Base-by-base conservation (phyloP, 2,113 vertebrate species). In the Cheilinus undulatus region DNA sequence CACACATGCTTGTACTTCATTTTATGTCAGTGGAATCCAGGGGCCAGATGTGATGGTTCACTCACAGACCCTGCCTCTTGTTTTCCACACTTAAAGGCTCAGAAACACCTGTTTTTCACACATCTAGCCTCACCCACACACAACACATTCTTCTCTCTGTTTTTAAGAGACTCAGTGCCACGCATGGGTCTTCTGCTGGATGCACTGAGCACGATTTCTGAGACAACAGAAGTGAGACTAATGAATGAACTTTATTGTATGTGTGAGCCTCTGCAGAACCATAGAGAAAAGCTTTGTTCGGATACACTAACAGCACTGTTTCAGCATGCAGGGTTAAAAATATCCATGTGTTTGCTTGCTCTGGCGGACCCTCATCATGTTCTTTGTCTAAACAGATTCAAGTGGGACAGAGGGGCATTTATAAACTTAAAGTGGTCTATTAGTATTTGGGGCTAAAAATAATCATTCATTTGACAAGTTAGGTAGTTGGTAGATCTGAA, bases 61-160 rank as follows among this genome's bases (percentile, higher is more conserved):
- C 72, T 82, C 73, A 53, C 2, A 46, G 66, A 48, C 40, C 63
- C 4, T 20, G 66, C 48, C 68, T 85, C 76, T 80, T 49, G 63
- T 86, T 84, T 77, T 76, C 70, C 58, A 65, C 66, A 51, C 51
- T 65, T 64, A 38, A 82, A 80, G 48, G 24, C 64, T 78, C 24
- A 17, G 63, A 84, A 71, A 82, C 92, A 91, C 87, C 88, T 88
- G 88, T 89, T 86, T 81, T 76, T 56, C 56, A 84, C 73, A 88
- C 78, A 70, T 73, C 63, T 34, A 73, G 43, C 34, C 11, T 51
- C 58, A 64, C 57, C 48, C 77, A 67, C 71, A 42, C 56, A 50
- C 67, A 36, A 19, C 48, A 45, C 72, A 56, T 65, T 71, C 70
- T 43, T 74, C 49, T 57, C 14, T 1, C 22, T 20, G 43, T 34